Conservation (phyloP, 1,140 invertebrate genomes). For the Bombus difficillimus region DNA sequence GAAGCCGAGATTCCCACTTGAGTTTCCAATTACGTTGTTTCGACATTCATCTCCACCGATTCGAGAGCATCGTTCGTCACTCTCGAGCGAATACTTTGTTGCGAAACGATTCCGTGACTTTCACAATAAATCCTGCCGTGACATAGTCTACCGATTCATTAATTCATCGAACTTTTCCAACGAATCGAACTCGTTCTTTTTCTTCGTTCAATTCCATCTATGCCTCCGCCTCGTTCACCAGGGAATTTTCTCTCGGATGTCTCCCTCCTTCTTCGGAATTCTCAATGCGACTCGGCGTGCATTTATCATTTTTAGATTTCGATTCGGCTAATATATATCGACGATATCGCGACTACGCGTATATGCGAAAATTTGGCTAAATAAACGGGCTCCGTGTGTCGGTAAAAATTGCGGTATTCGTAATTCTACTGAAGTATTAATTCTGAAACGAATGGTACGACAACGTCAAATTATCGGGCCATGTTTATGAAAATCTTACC, state of each 20-base stretch:
- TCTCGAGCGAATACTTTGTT: slow-evolving; percentile 30
- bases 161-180: slow-evolving; percentile 32
- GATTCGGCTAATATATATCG: not conserved
- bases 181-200: slow-evolving; percentile 1
- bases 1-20: not conserved
- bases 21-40: slow-evolving; percentile 47
- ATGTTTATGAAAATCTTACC: not conserved
- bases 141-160: slow-evolving; percentile 35
- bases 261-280: too few relatives aligned
- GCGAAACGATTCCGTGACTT: not conserved
- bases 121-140: slow-evolving; percentile 25
- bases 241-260: not conserved
- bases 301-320: not conserved
- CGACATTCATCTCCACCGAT: slow-evolving; percentile 24
- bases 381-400: not conserved
- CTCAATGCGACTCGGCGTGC: not conserved
- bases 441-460: too few relatives aligned
- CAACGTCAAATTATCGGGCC: too few relatives aligned
- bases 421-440: too few relatives aligned
- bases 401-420: too few relatives aligned
- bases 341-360: not conserved
- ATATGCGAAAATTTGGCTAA: not conserved
- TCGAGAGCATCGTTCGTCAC: slow-evolving; percentile 47
- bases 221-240: not conserved
- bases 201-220: not conserved